Evolutionary conservation across 1,140 invertebrate genomes (phyloP), one percentile per base, ranked within the genome.

Genomic region (Tachypleus tridentatus): DNA sequence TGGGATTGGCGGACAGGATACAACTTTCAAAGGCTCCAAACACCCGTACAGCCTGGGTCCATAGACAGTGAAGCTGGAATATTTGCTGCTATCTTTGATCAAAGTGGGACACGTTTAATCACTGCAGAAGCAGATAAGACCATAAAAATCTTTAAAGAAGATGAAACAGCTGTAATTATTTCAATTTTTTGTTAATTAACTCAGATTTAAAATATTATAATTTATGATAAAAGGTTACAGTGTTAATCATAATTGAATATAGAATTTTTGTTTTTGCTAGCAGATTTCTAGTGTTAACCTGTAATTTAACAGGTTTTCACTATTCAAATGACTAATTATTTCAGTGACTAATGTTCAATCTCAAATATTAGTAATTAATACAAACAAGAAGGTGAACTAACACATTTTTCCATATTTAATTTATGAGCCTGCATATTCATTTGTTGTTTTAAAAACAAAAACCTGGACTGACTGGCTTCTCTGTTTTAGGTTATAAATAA

Each of bases 1-100:
- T 99, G 96, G 97, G 97, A 99, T 78, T 99, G 97, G 96, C 84
- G 90, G 72, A 97, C 95, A 10, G 97, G 96, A 60, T 89, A 99
- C 73, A 99, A 99, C 80, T 99, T 98, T 77, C 96, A 98, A 79
- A 82, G 91, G 70, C 76, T 91, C 62, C 85, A 97, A 83, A 86
- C 93, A 3, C 87, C 89, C 9, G 91, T 95, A 3, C 96, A 99
- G 77, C 95, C 97, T 2, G 97, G 96, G n/a, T 99, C 95, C 3
- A 98, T 99, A 86, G 97, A 99, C 76, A 97, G 91, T 61, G 96
- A 99, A 80, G 89, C 93, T 51, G 97, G 96, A 59, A 92, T 99
- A 68, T 99, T 97, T 79, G 87, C 93, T 60, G 87, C 97, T 82
- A 86, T 84, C 4, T 99, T 93, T 80, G 97, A 99, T 77, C 86